These are phyloP conservation scores for Aphelinus atriplicis DNA, from an alignment of 1,140 invertebrate species.

Conservation along the genomic window DNA sequence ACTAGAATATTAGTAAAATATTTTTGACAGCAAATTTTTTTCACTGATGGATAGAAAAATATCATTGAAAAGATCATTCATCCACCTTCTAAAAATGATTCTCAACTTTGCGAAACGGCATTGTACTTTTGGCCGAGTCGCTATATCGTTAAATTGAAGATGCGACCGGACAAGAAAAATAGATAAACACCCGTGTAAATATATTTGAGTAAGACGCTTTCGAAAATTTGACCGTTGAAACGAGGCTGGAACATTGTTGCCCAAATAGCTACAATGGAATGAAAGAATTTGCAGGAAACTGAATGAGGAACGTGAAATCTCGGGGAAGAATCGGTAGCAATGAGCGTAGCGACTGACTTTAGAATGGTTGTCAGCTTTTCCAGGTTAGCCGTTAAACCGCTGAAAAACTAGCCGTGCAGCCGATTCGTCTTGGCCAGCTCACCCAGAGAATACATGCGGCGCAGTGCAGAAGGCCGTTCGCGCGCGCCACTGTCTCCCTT, in stretches of 20 bases:
- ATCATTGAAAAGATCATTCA: not conserved
- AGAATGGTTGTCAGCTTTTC: conserved; percentile 22
- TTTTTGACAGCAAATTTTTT: too few relatives aligned
- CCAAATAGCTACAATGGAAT: conserved; percentile 24
- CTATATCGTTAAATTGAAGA: too few relatives aligned
- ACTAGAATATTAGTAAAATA: too few relatives aligned
- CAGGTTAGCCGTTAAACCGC: conserved; percentile 30
- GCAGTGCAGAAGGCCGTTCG: not conserved
- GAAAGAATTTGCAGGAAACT: conserved; percentile 20
- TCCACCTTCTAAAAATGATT: too few relatives aligned
- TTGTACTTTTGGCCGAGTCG: too few relatives aligned
- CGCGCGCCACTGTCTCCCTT: not conserved
- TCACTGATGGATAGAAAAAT: not conserved
- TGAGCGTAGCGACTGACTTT: conserved; percentile 26
- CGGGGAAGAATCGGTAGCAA: conserved; percentile 25
- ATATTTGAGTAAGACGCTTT: not conserved
- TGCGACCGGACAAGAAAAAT: not conserved
- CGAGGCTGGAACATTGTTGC: conserved; percentile 28
- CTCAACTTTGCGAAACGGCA: too few relatives aligned
- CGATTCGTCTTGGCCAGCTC: conserved; percentile 19
- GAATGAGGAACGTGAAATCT: conserved; percentile 25
- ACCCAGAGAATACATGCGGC: too few relatives aligned
- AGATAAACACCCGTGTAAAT: not conserved
- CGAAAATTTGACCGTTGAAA: conserved; percentile 15
- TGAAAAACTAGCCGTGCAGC: conserved; percentile 16